phyloP scores from a whole-genome alignment of 2,797 vertebrate species.

The Hippoglossus hippoglossus region DNA sequence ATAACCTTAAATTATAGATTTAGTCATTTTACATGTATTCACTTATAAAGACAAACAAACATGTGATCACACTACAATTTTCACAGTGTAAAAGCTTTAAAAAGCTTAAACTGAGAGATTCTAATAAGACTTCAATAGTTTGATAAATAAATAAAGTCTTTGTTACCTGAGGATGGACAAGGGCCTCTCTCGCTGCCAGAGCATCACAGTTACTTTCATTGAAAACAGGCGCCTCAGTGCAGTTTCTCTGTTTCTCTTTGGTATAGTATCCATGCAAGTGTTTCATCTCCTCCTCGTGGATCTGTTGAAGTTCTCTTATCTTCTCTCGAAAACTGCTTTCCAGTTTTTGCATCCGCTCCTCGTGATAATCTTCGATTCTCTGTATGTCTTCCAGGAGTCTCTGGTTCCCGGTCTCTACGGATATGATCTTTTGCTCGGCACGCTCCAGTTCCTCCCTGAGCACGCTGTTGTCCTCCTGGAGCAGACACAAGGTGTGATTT shows the following conservation, averaged over 20 bases:
- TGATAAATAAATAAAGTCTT: background rate
- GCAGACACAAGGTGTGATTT: constrained; percentile 78
- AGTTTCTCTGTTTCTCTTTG: constrained; percentile 75
- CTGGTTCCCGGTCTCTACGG: constrained; percentile 80
- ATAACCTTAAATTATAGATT: too few relatives aligned
- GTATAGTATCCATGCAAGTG: constrained; percentile 85
- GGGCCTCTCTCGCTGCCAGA: constrained; percentile 68
- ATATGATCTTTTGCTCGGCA: constrained; percentile 81
- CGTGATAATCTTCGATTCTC: constrained; percentile 81
- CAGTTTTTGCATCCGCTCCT: constrained; percentile 84
- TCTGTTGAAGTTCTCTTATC: constrained; percentile 87
- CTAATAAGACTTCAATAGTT: background rate
- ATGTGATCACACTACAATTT: too few relatives aligned
- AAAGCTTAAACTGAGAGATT: background rate
- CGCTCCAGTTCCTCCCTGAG: constrained; percentile 80
- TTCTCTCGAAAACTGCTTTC: constrained; percentile 89
- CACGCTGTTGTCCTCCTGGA: constrained; percentile 78
- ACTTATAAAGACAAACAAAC: too few relatives aligned
- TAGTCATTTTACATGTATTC: too few relatives aligned
- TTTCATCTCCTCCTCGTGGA: constrained; percentile 91
- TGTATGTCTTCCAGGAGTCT: constrained; percentile 80
- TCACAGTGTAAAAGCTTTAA: too few relatives aligned
- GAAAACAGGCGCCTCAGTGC: constrained; percentile 21
- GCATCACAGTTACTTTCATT: constrained; percentile 47
- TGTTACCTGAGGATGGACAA: constrained; percentile 89